Percentiles rank a stretch among this genome's conserved stretches.
phyloP scores from a whole-genome alignment of 2,888 invertebrate genomes.

The Melipona beecheii region DNA sequence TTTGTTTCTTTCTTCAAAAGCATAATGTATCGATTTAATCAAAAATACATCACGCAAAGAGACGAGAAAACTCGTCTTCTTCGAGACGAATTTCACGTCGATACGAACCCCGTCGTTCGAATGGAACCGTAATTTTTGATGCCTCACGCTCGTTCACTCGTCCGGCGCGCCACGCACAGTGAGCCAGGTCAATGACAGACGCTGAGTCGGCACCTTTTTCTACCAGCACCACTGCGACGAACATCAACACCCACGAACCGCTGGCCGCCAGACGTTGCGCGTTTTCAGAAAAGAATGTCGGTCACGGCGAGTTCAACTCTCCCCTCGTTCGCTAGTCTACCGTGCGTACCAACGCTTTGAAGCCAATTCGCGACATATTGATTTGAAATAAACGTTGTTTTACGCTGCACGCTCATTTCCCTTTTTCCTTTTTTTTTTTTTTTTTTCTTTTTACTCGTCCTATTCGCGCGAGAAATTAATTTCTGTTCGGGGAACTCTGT shows the following conservation, averaged over 20 bases:
- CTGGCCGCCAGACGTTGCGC: constrained; percentile 1
- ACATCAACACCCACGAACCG: not conserved
- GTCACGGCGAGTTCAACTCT: not conserved
- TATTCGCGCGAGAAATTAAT: too few relatives aligned
- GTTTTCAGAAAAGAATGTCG: constrained; percentile 14
- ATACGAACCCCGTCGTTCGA: not conserved
- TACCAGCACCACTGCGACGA: not conserved
- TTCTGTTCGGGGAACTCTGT: too few relatives aligned
- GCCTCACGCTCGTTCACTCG: not conserved
- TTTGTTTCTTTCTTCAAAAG: too few relatives aligned
- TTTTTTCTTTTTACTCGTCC: too few relatives aligned
- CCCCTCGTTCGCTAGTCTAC: not conserved
- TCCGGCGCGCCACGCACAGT: not conserved
- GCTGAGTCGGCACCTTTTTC: constrained; percentile 10
- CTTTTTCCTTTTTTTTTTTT: too few relatives aligned
- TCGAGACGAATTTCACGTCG: not conserved
- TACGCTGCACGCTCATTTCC: too few relatives aligned
- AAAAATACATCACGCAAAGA: not conserved
- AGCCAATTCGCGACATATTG: not conserved
- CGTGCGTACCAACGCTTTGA: too few relatives aligned
- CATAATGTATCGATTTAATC: not conserved
- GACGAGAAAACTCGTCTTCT: not conserved
- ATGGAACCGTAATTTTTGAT: not conserved
- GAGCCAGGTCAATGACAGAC: constrained; percentile 14
- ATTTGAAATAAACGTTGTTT: not conserved